These are phyloP conservation scores for Lochmaea crataegi DNA, from an alignment of 2,888 invertebrate genomes.

Conservation along the genomic window DNA sequence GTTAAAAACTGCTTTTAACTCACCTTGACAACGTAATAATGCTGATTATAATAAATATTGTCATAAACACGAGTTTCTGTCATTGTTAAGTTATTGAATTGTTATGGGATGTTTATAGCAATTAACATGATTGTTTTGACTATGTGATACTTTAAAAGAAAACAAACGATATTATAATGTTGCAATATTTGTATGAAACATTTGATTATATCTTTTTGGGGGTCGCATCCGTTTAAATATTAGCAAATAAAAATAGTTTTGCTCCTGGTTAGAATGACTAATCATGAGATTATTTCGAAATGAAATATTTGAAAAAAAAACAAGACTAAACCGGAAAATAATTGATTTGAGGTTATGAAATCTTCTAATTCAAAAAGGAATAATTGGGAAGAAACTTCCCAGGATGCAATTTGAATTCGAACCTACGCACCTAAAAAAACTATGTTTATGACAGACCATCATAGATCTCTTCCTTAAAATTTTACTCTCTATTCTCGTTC, in stretches of 20 bases:
- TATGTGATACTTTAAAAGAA: constrained; percentile 16
- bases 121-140: constrained; percentile 22
- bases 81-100: constrained; percentile 6
- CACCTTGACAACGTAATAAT: neutral
- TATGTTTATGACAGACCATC: too few species aligned
- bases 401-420: too few species aligned
- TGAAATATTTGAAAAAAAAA: neutral
- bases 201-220: neutral
- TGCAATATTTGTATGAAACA: neutral
- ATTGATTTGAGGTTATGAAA: too few species aligned
- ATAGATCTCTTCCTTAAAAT: too few species aligned
- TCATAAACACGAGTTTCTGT: neutral
- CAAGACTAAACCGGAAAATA: too few species aligned
- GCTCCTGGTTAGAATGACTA: neutral
- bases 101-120: constrained; percentile 19
- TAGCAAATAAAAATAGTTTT: neutral
- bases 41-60: neutral
- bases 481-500: too few species aligned
- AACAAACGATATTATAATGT: constrained; percentile 16
- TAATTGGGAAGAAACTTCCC: too few species aligned
- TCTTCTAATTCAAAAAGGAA: too few species aligned
- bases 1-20: neutral
- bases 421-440: too few species aligned
- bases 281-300: neutral
- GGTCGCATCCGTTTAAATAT: neutral